These are phyloP conservation scores for Rattus norvegicus DNA, from an alignment of 2,113 vertebrate species.

Conservation along the genomic window GRCr8 NC_086025.1:128856001-128856500, in stretches of 20 bases:
- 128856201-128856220: not conserved
- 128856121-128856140: not conserved
- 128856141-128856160: not conserved
- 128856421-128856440: not conserved
- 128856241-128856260: not conserved
- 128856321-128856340: not conserved
- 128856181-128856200: not conserved
- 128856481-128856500: not conserved
- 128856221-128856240: not conserved
- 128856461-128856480: not conserved
- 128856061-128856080: not conserved
- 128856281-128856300: not conserved
- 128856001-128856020: not conserved
- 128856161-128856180: not conserved
- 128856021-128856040: not conserved
- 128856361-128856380: not conserved
- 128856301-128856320: not conserved
- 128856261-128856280: not conserved
- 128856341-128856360: not conserved
- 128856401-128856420: not conserved
- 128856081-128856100: not conserved
- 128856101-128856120: not conserved
- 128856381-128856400: not conserved
- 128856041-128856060: not conserved
- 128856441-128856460: not conserved